Base-by-base conservation (phyloP, 2,888 invertebrate genomes). In the Taphrorychus bicolor region DNA sequence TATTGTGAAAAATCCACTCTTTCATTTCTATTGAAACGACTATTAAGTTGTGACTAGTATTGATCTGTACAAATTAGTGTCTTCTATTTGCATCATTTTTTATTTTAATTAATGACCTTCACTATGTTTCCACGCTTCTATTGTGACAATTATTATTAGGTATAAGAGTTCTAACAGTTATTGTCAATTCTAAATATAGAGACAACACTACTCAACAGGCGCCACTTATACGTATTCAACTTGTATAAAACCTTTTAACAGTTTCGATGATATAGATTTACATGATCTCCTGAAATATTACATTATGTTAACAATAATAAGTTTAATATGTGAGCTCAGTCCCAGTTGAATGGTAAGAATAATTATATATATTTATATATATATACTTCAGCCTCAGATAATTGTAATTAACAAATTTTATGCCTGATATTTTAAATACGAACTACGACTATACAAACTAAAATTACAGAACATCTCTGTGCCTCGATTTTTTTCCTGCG, bases 401-500 rank as follows among this genome's bases (percentile, higher is more conserved):
- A n/a, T n/a, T n/a, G n/a, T n/a, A n/a, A n/a, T n/a, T n/a, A n/a
- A n/a, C n/a, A 32, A 32, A 32, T 32, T 32, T 32, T 11, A 32
- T 3, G 32, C 1, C 3, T 32, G 32, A 32, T 32, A 32, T 32
- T 11, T 2, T 9, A 32, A 7, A 9, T 32, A 32, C 32, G 11
- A 32, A 32, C 32, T 32, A 32, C 9, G 7, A 9, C 7, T 32
- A 9, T 32, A 32, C 32, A 32, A 9, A 5, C 2, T 21, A 40
- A 14, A 2, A 21, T 85, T 84, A 83, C 78, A 84, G 84, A 76
- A 83, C 78, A 71, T 81, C 83, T 49, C 82, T 81, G 48, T 83
- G 82, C 69, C 85, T 80, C 21, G 83, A 80, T 76, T 86, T 86
- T 75, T 85, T 85, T 76, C 82, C 84, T 73, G 83, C 84, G 54